These are phyloP conservation scores for Pituophis catenifer DNA, from an alignment of 2,113 vertebrate genomes.

Conservation along the genomic window DNA sequence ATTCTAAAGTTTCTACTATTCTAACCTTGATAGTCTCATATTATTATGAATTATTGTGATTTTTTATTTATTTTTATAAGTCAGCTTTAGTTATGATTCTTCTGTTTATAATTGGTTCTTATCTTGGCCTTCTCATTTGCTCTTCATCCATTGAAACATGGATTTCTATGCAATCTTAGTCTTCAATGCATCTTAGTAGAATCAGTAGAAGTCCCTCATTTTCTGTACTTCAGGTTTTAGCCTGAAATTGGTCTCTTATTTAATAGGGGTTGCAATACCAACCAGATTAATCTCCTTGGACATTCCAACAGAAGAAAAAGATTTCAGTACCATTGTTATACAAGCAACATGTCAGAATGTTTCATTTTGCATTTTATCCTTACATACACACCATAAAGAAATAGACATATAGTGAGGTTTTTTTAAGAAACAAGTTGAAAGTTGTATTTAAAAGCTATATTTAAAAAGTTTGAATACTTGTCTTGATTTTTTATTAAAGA, in stretches of 20 bases:
- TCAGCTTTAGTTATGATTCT: neutral
- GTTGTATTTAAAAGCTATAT: neutral
- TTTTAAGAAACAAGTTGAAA: neutral
- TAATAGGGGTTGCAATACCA: neutral
- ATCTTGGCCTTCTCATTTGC: neutral
- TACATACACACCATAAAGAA: neutral
- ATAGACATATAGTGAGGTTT: neutral
- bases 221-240: neutral
- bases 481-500: neutral
- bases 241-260: neutral
- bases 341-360: neutral
- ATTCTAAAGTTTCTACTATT: neutral
- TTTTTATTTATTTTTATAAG: neutral
- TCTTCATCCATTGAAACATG: neutral
- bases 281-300: neutral
- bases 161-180: neutral
- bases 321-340: neutral
- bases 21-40: neutral
- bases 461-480: neutral
- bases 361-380: neutral
- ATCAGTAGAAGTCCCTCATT: neutral
- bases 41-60: neutral
- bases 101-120: neutral
- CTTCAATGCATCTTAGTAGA: neutral
- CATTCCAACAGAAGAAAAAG: neutral